These are phyloP conservation scores for Linnaemya vulpina DNA, from an alignment of 2,888 invertebrate species.

Conservation along the genomic window DNA sequence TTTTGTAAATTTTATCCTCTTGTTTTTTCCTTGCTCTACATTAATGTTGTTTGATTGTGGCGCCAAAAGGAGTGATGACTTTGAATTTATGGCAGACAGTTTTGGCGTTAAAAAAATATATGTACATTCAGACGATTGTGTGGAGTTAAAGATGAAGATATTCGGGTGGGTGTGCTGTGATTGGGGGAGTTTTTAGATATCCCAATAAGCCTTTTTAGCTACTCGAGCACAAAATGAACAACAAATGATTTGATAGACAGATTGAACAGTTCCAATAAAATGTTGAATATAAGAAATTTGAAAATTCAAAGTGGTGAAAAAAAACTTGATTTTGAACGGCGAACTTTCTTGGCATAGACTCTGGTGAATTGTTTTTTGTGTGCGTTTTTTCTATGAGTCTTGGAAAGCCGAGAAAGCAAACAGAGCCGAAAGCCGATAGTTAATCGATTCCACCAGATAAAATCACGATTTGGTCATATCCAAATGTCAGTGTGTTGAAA, in stretches of 20 bases:
- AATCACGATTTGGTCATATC: no score
- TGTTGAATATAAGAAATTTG: no score
- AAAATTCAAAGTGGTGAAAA: background rate
- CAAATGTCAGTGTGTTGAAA: no score
- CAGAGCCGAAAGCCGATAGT: no score
- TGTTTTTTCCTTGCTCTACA: conserved; percentile 49
- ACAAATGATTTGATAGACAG: conserved; percentile 25
- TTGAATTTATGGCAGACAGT: conserved; percentile 64
- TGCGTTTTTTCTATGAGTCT: no score
- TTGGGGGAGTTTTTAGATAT: conserved; percentile 11
- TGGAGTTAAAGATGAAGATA: background rate
- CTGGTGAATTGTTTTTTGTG: no score
- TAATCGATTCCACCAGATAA: no score
- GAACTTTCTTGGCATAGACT: no score
- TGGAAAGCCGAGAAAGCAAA: no score
- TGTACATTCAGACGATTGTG: background rate
- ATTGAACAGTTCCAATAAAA: background rate
- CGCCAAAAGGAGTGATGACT: conserved; percentile 59
- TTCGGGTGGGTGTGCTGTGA: background rate
- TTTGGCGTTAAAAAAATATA: conserved; percentile 42
- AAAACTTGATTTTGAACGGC: no score
- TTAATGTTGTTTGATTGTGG: conserved; percentile 61
- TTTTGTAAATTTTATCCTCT: conserved; percentile 32
- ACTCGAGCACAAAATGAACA: conserved; percentile 22
- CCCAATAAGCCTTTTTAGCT: background rate